phyloP scores from a whole-genome alignment of 2,888 invertebrate species.

The Antheraea yamamai region DNA sequence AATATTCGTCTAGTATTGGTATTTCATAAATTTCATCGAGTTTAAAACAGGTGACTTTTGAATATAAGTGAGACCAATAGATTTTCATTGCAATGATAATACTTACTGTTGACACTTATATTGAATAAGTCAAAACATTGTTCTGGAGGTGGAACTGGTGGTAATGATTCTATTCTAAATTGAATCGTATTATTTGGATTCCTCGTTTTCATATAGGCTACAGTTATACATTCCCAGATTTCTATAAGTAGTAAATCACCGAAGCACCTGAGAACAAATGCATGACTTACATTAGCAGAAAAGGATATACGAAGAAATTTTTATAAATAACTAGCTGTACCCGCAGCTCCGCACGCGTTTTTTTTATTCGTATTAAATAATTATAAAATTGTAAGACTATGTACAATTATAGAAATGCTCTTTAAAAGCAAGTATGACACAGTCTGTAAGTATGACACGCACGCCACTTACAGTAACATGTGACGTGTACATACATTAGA shows the following conservation, averaged over 20 bases:
- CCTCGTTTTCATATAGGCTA: slow-evolving; percentile 54
- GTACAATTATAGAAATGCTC: no score
- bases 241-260: slow-evolving; percentile 83
- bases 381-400: no score
- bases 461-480: no score
- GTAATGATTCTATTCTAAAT: slow-evolving; percentile 63
- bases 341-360: no score
- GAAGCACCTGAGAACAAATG: slow-evolving; percentile 63
- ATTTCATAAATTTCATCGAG: neutral
- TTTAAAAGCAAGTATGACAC: no score
- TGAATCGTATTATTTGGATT: slow-evolving; percentile 43
- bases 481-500: no score
- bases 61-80: neutral
- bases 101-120: slow-evolving; percentile 65
- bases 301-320: neutral
- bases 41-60: neutral
- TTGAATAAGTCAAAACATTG: slow-evolving; percentile 59
- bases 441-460: no score
- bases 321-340: slow-evolving; percentile 8
- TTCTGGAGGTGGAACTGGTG: slow-evolving; percentile 52
- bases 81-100: neutral
- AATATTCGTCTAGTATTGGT: no score
- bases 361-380: no score
- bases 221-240: slow-evolving; percentile 81
- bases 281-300: slow-evolving; percentile 3